These are phyloP conservation scores for Callyntrura sp. DNA, from an alignment of 2,888 invertebrate genomes.

Conservation along the genomic window DNA sequence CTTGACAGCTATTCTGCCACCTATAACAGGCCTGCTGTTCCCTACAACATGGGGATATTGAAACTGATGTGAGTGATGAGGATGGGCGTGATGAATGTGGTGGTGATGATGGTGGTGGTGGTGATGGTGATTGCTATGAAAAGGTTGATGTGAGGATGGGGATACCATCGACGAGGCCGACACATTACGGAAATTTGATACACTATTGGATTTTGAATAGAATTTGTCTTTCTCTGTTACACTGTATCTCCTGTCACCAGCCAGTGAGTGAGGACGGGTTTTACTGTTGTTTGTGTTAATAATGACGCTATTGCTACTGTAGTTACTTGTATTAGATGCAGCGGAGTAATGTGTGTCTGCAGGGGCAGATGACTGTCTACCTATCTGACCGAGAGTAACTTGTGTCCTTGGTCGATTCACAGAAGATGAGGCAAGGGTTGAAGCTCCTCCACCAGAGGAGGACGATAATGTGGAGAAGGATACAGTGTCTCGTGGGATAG, in stretches of 20 bases:
- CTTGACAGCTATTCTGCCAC: conserved; percentile 68
- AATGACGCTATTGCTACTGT: conserved; percentile 50
- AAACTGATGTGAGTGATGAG: conserved; percentile 34
- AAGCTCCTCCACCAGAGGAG: conserved; percentile 30
- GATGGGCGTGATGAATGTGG: conserved; percentile 19
- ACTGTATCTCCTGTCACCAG: conserved; percentile 78
- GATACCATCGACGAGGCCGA: conserved; percentile 55
- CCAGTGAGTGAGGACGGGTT: conserved; percentile 77
- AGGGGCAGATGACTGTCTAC: conserved; percentile 74
- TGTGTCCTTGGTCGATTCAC: conserved; percentile 56
- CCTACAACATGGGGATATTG: conserved; percentile 74
- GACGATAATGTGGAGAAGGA: conserved; percentile 70
- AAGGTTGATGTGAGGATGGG: conserved; percentile 8
- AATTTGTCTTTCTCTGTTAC: conserved; percentile 78
- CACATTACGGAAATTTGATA: conserved; percentile 79
- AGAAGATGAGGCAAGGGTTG: conserved; percentile 26
- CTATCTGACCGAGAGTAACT: conserved; percentile 72
- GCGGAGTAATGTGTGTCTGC: conserved; percentile 49
- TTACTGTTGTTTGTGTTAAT: conserved; percentile 60
- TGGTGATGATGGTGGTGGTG: conserved; percentile 57
- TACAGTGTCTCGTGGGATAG: conserved; percentile 67
- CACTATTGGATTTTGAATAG: conserved; percentile 80
- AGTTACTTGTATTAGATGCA: conserved; percentile 36
- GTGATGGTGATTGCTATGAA: conserved; percentile 19
- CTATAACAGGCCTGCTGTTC: conserved; percentile 72